Percentiles rank a stretch among this genome's conserved stretches.
These are phyloP conservation scores for Casuarius casuarius DNA, from an alignment of 2,113 vertebrate genomes.

Conservation along the genomic window DNA sequence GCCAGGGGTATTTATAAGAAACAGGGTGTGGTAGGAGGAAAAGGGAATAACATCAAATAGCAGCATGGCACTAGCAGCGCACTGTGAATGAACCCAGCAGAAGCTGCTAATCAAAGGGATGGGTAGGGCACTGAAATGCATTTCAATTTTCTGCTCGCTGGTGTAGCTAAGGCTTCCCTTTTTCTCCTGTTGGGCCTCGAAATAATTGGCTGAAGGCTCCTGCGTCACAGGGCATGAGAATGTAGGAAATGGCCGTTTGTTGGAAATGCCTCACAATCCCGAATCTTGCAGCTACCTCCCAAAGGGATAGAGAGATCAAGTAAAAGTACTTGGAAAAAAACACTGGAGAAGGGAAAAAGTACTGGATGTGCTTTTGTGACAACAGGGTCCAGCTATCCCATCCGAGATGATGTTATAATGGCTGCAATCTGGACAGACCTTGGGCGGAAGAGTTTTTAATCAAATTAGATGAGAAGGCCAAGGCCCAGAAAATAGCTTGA, in stretches of 20 bases:
- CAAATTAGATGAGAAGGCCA: background rate
- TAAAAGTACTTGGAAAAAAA: background rate
- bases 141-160: background rate
- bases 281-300: background rate
- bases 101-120: background rate
- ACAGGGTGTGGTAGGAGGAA: background rate
- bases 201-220: background rate
- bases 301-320: background rate
- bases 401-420: accelerated
- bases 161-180: background rate
- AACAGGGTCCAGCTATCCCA: background rate
- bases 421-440: background rate
- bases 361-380: background rate
- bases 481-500: background rate
- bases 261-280: background rate
- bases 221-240: background rate
- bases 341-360: background rate
- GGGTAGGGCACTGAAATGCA: background rate
- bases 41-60: background rate
- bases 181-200: background rate
- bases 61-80: background rate
- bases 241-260: background rate
- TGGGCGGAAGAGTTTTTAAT: background rate
- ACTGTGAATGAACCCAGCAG: background rate
- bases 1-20: background rate